These are phyloP conservation scores for Plebejus anna DNA, from an alignment of 2,888 invertebrate genomes.

Conservation along the genomic window DNA sequence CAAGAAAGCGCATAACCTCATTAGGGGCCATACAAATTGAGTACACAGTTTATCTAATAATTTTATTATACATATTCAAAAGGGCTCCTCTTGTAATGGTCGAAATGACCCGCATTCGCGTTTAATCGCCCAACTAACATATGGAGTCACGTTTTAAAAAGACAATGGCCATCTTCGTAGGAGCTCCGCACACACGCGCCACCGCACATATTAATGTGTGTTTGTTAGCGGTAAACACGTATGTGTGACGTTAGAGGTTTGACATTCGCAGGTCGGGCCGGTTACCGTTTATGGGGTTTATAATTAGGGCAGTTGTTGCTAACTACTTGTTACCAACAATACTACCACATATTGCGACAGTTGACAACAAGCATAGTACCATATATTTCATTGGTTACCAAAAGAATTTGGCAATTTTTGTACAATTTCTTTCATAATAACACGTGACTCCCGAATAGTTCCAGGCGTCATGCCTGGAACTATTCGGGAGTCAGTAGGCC, in stretches of 20 bases:
- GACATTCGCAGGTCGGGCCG: slow-evolving; percentile 58
- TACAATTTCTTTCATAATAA: too few relatives aligned
- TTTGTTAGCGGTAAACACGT: slow-evolving; percentile 79
- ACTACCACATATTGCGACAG: neutral
- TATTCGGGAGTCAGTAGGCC: too few relatives aligned
- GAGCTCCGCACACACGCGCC: slow-evolving; percentile 75
- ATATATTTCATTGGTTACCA: neutral
- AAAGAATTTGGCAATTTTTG: too few relatives aligned
- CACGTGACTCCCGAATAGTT: neutral
- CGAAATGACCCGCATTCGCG: slow-evolving; percentile 78
- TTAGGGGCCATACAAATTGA: slow-evolving; percentile 77
- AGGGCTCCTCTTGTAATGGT: slow-evolving; percentile 72
- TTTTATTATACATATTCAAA: slow-evolving; percentile 80
- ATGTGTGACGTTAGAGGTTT: slow-evolving; percentile 64
- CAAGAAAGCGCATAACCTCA: slow-evolving; percentile 80
- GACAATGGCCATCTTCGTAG: slow-evolving; percentile 79
- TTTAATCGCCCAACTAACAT: slow-evolving; percentile 79
- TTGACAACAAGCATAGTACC: neutral
- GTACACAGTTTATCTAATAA: slow-evolving; percentile 71
- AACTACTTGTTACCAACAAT: neutral
- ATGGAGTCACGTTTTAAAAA: slow-evolving; percentile 77
- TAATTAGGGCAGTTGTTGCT: neutral
- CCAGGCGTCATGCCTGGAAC: too few relatives aligned
- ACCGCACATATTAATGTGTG: slow-evolving; percentile 78
- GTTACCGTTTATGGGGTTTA: slow-evolving; percentile 23